Percentiles rank a stretch among this genome's conserved stretches.
Conservation (phyloP, 2,113 vertebrate species). For the Triplophysa dalaica region DNA sequence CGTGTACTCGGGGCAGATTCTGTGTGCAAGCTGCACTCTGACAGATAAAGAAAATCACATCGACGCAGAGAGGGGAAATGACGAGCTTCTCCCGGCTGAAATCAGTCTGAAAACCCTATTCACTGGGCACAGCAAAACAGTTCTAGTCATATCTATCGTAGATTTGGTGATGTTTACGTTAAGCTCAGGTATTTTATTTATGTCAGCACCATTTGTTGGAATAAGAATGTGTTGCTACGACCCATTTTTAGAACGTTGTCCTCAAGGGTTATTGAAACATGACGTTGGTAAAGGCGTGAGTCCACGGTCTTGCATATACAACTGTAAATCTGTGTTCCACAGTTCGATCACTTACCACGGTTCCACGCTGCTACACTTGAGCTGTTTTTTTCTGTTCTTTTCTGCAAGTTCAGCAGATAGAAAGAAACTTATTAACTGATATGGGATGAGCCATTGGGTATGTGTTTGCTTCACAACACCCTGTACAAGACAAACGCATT, state of each 20-base stretch:
- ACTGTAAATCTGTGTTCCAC: conserved; percentile 34
- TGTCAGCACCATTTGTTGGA: conserved; percentile 11
- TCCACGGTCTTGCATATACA: conserved; percentile 28
- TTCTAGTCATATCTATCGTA: conserved; percentile 43
- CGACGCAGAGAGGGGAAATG: conserved; percentile 70
- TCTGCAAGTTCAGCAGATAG: background rate
- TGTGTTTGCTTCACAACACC: conserved; percentile 44
- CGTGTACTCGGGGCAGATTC: conserved; percentile 77
- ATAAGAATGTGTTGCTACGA: conserved; percentile 7
- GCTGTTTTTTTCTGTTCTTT: conserved; percentile 40
- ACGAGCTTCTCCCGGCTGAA: conserved; percentile 66
- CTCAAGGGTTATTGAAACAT: conserved; percentile 45
- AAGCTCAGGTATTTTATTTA: conserved; percentile 31
- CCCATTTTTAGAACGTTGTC: conserved; percentile 45
- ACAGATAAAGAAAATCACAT: conserved; percentile 83
- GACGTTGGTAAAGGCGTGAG: conserved; percentile 27
- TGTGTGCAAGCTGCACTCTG: conserved; percentile 77
- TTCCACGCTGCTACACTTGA: conserved; percentile 40
- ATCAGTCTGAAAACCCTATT: conserved; percentile 39
- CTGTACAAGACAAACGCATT: conserved; percentile 55
- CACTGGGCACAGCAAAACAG: conserved; percentile 14
- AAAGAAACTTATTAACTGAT: conserved; percentile 43
- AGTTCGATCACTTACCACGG: conserved; percentile 18
- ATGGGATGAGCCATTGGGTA: conserved; percentile 22
- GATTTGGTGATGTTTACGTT: conserved; percentile 13